Conservation (phyloP, 2,888 invertebrate species). For the Diadegma fenestrale region DNA sequence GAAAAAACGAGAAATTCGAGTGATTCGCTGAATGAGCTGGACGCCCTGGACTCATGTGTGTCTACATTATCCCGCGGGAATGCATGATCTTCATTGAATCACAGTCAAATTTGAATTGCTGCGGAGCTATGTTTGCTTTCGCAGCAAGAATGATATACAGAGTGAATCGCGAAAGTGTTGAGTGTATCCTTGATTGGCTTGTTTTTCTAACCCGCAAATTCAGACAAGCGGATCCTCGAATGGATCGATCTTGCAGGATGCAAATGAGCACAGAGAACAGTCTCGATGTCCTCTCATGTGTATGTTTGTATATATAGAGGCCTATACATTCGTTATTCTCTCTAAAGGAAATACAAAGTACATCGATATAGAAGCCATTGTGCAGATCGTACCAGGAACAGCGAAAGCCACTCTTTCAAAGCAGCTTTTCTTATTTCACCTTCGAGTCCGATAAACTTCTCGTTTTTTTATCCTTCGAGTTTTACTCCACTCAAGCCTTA, state of each 20-base stretch:
- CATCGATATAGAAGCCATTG: constrained; percentile 23
- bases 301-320: neutral
- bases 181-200: constrained; percentile 29
- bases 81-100: constrained; percentile 51
- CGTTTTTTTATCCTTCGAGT: neutral
- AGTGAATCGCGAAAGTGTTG: constrained; percentile 23
- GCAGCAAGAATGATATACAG: constrained; percentile 43
- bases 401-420: constrained; percentile 56
- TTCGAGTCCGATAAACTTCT: constrained; percentile 8
- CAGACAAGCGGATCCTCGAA: constrained; percentile 38
- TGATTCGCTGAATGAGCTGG: too few species aligned
- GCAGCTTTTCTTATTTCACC: constrained; percentile 49
- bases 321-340: constrained; percentile 1
- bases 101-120: constrained; percentile 49
- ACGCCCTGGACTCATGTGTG: too few species aligned
- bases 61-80: neutral
- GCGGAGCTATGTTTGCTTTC: constrained; percentile 50
- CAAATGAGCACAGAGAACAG: constrained; percentile 6
- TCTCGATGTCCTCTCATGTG: neutral
- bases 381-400: constrained; percentile 31
- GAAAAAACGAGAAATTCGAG: too few species aligned
- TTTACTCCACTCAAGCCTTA: neutral
- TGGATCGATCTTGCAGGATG: constrained; percentile 33
- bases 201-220: constrained; percentile 49
- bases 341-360: constrained; percentile 13